A percentile compares a stretch with the other conserved stretches of the same genome.
Evolutionary conservation across 2,113 vertebrate species (phyloP).

Genomic region (Ranitomeya variabilis): DNA sequence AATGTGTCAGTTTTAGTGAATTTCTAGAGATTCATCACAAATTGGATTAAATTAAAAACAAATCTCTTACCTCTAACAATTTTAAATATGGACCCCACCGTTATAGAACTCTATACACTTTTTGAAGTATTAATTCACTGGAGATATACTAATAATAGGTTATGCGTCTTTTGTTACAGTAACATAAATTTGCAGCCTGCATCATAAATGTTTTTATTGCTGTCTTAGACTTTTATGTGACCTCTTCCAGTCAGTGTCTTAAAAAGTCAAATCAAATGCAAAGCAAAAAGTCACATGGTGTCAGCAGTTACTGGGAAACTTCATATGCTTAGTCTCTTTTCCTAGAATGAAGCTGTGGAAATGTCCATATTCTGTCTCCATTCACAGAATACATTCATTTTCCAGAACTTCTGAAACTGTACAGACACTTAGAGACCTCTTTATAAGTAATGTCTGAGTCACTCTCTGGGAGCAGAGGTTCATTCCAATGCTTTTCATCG

Average conservation of each 20-base stretch:
- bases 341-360: conserved; percentile 10
- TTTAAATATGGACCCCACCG: neutral
- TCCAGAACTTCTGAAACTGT: conserved; percentile 7
- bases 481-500: neutral
- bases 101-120: neutral
- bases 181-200: neutral
- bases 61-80: too few species aligned
- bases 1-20: too few species aligned
- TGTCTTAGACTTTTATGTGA: neutral
- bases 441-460: neutral
- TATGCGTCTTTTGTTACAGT: neutral
- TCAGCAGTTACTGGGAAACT: conserved; percentile 1
- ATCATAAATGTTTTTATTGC: neutral
- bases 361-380: neutral
- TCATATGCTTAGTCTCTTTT: neutral
- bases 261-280: neutral
- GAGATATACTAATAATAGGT: neutral
- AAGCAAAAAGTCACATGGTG: neutral
- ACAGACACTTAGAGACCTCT: neutral
- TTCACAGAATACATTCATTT: neutral
- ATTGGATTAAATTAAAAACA: too few species aligned
- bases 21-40: too few species aligned
- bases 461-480: neutral
- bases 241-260: neutral
- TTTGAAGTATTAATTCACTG: neutral